Evolutionary conservation across 2,797 vertebrate genomes (phyloP).

Genomic region (Notoglanidium macrostoma): DNA sequence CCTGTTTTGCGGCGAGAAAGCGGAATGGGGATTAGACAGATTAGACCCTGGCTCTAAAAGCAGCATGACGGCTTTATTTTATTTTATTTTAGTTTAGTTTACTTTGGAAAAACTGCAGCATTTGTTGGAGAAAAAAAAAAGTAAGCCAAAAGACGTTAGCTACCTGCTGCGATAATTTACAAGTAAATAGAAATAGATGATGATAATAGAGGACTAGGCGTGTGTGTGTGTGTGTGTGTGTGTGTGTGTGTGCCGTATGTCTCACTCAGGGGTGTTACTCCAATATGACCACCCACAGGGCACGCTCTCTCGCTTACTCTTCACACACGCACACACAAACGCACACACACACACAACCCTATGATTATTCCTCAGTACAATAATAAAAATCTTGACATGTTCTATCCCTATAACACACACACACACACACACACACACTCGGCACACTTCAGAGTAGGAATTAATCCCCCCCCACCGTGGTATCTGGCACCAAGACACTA

Average conservation of each 20-base stretch:
- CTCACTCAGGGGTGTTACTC: conserved; percentile 31
- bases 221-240: conserved; percentile 8
- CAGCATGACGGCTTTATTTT: neutral
- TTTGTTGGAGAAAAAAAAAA: no score
- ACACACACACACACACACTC: conserved; percentile 31
- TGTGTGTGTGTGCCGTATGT: conserved; percentile 14
- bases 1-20: neutral
- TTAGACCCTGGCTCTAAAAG: conserved; percentile 6
- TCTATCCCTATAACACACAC: neutral
- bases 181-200: neutral
- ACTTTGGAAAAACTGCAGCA: neutral
- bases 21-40: conserved; percentile 13
- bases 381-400: neutral
- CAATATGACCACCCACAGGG: conserved; percentile 57
- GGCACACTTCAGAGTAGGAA: neutral
- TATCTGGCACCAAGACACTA: no score
- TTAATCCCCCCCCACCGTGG: neutral
- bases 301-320: neutral
- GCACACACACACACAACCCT: conserved; percentile 8
- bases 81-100: neutral
- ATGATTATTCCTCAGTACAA: neutral
- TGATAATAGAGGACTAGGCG: neutral
- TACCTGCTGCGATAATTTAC: neutral
- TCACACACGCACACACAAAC: neutral
- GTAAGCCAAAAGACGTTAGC: neutral